A percentile compares a stretch with the other conserved stretches of the same genome.
Conservation (phyloP, 2,888 invertebrate genomes). For the Conomelus anceps region DNA sequence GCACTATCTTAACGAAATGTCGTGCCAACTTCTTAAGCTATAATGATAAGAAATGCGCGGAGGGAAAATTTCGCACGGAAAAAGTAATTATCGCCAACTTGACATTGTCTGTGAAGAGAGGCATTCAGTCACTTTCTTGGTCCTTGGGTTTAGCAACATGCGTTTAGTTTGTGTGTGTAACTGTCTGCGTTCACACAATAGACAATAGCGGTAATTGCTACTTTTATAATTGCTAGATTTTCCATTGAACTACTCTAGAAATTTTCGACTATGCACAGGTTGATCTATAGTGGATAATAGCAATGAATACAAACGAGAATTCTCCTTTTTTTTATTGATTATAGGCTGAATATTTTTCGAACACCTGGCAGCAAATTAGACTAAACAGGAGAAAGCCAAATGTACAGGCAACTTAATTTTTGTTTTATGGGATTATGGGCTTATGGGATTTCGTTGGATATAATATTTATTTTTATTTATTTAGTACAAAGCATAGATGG, state of each 20-base stretch:
- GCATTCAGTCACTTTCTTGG: not conserved
- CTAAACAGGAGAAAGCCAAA: too few species aligned
- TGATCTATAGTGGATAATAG: not conserved
- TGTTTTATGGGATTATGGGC: too few species aligned
- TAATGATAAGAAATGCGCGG: not conserved
- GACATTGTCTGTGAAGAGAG: not conserved
- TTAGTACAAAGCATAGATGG: too few species aligned
- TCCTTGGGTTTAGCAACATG: not conserved
- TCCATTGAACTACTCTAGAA: not conserved
- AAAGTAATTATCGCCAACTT: not conserved
- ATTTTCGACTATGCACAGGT: not conserved
- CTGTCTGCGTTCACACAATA: not conserved
- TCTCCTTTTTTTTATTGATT: too few species aligned
- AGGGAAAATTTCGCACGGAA: not conserved
- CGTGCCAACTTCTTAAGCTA: not conserved
- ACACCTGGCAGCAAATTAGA: not conserved
- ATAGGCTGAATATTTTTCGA: too few species aligned
- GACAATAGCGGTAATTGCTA: not conserved
- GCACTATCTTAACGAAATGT: not conserved
- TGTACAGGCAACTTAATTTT: too few species aligned
- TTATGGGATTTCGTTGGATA: too few species aligned
- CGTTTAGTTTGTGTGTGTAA: not conserved
- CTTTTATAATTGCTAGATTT: not conserved
- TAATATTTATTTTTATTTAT: too few species aligned
- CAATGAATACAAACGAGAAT: too few species aligned